A percentile compares a stretch with the other conserved stretches of the same genome.
These are phyloP conservation scores for Drosophila parvula DNA, from an alignment of 1,140 invertebrate species.

Conservation along the genomic window DNA sequence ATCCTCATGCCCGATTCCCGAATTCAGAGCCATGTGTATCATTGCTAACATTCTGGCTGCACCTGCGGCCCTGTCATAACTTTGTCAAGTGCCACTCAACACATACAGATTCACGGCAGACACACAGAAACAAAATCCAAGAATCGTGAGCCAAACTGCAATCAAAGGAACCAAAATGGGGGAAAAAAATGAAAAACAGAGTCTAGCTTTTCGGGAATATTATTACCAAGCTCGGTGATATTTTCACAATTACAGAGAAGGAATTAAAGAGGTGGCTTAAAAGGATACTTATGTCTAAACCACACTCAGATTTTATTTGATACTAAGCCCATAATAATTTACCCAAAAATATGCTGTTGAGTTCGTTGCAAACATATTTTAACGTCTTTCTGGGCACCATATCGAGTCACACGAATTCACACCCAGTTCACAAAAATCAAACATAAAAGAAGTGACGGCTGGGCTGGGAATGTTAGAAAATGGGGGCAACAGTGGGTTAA, in stretches of 20 bases:
- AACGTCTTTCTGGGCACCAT: neutral
- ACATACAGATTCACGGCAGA: constrained; percentile 1
- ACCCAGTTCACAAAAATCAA: constrained; percentile 33
- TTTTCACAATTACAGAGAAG: too few relatives aligned
- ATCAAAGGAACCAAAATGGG: constrained; percentile 40
- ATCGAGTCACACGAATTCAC: constrained; percentile 35
- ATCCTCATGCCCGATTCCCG: constrained; percentile 6
- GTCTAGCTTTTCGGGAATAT: neutral
- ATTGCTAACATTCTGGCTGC: constrained; percentile 37
- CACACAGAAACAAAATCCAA: too few relatives aligned
- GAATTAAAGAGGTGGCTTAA: too few relatives aligned
- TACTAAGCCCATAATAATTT: too few relatives aligned
- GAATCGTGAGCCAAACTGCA: constrained; percentile 46
- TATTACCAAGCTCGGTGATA: too few relatives aligned
- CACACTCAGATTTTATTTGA: too few relatives aligned
- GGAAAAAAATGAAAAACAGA: neutral
- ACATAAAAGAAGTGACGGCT: constrained; percentile 1
- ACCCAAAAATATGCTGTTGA: neutral
- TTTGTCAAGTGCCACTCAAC: constrained; percentile 60
- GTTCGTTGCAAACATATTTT: neutral
- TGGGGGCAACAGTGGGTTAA: constrained; percentile 22
- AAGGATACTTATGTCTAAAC: too few relatives aligned
- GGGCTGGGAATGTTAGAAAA: neutral
- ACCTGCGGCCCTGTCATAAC: constrained; percentile 58
- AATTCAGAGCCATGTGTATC: constrained; percentile 14